A percentile compares a stretch with the other conserved stretches of the same genome.
phyloP scores from a whole-genome alignment of 1,140 invertebrate genomes.

The Batillaria attramentaria region DNA sequence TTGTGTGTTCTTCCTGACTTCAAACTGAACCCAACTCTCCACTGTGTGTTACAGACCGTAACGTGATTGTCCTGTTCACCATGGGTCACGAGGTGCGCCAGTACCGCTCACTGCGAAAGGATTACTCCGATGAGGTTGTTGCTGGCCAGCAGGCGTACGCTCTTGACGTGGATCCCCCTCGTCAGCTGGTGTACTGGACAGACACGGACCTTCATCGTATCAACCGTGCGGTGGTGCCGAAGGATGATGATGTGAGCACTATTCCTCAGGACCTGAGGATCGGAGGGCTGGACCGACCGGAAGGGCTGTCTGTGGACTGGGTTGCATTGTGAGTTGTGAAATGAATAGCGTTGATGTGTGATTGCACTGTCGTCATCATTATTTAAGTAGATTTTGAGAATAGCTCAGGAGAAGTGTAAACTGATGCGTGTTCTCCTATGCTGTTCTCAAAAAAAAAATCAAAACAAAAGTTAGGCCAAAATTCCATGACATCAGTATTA shows the following conservation, averaged over 20 bases:
- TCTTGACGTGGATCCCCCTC: constrained; percentile 86
- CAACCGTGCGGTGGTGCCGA: constrained; percentile 91
- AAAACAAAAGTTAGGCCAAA: too few relatives aligned
- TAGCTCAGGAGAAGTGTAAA: too few relatives aligned
- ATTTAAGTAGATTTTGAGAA: too few relatives aligned
- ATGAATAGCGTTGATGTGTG: background rate
- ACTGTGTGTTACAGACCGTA: constrained; percentile 45
- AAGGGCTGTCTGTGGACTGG: constrained; percentile 91
- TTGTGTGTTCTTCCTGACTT: too few relatives aligned
- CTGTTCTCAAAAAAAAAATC: too few relatives aligned
- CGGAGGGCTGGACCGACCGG: constrained; percentile 82
- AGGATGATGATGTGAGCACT: constrained; percentile 80
- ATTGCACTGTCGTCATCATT: too few relatives aligned
- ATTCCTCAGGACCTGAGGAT: constrained; percentile 87
- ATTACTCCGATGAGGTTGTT: constrained; percentile 78
- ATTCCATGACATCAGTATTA: too few relatives aligned
- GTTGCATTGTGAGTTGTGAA: constrained; percentile 75
- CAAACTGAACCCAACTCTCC: background rate
- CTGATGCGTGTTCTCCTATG: too few relatives aligned
- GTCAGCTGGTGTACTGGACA: constrained; percentile 91
- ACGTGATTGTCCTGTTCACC: constrained; percentile 78
- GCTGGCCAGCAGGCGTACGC: constrained; percentile 87
- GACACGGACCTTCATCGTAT: constrained; percentile 89
- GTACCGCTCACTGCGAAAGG: constrained; percentile 83
- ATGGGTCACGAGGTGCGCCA: constrained; percentile 91